Conservation (phyloP, 2,113 vertebrate genomes). For the Scalopus aquaticus region DNA sequence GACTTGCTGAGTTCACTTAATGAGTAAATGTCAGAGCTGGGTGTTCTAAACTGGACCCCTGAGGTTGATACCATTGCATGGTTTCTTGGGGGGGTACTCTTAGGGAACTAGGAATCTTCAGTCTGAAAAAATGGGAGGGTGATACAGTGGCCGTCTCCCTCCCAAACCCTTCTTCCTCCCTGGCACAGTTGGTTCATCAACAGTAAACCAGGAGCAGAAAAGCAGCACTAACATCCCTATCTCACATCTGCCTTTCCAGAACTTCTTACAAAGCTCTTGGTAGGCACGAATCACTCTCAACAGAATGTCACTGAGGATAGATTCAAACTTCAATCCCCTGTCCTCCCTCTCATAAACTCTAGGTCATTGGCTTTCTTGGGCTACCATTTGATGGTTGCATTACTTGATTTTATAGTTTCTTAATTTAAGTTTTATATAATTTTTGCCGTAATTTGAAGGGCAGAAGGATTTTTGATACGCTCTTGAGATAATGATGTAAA, state of each 20-base stretch:
- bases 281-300: neutral
- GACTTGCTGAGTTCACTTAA: neutral
- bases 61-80: neutral
- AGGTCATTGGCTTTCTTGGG: neutral
- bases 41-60: neutral
- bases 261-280: neutral
- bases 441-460: neutral
- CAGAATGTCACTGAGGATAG: neutral
- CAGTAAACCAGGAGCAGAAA: neutral
- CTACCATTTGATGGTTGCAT: neutral
- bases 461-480: neutral
- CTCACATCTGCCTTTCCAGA: rapidly evolving
- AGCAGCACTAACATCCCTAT: neutral
- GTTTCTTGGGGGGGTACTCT: neutral
- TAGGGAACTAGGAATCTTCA: neutral
- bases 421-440: neutral
- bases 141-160: neutral
- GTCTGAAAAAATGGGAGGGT: neutral
- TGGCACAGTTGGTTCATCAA: rapidly evolving
- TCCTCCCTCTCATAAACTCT: neutral
- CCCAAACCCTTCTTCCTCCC: rapidly evolving
- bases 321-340: neutral
- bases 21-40: neutral
- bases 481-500: neutral
- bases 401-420: neutral